Percentiles rank a stretch among this genome's conserved stretches.
phyloP scores from a whole-genome alignment of 2,888 invertebrate species.

The Phalera bucephala region DNA sequence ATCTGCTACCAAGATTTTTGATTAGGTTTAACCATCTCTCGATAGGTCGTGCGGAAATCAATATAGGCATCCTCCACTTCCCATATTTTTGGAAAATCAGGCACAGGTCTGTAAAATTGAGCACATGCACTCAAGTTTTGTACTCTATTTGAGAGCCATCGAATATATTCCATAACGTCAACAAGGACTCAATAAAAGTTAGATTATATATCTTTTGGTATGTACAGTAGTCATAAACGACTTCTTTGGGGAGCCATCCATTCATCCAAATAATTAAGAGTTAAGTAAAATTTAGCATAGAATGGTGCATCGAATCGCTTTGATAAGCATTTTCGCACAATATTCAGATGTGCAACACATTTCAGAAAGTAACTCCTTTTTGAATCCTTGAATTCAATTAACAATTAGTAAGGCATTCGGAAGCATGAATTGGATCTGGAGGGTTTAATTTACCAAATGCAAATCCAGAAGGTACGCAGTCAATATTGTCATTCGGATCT shows the following conservation, averaged over 20 bases:
- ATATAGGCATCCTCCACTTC: conserved; percentile 35
- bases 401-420: conserved; percentile 46
- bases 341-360: conserved; percentile 59
- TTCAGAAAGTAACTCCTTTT: conserved; percentile 50
- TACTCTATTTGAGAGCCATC: conserved; percentile 59
- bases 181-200: conserved; percentile 55
- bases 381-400: conserved; percentile 37
- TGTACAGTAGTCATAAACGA: conserved; percentile 59
- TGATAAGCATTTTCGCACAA: conserved; percentile 37
- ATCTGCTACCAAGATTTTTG: conserved; percentile 20
- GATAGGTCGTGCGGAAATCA: conserved; percentile 45
- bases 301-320: conserved; percentile 30
- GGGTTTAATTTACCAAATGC: conserved; percentile 60
- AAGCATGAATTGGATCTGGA: conserved; percentile 39
- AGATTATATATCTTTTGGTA: conserved; percentile 45
- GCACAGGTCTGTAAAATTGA: conserved; percentile 50
- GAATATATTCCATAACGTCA: conserved; percentile 53
- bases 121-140: conserved; percentile 52
- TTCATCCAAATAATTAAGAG: conserved; percentile 44
- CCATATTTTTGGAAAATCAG: conserved; percentile 48
- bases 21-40: conserved; percentile 41
- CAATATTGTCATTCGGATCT: conserved; percentile 64
- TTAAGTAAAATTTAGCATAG: conserved; percentile 32
- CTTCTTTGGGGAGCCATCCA: conserved; percentile 61
- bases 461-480: conserved; percentile 55